These are phyloP conservation scores for Nasalis larvatus DNA, from an alignment of 2,113 vertebrate species.

Conservation along the genomic window DNA sequence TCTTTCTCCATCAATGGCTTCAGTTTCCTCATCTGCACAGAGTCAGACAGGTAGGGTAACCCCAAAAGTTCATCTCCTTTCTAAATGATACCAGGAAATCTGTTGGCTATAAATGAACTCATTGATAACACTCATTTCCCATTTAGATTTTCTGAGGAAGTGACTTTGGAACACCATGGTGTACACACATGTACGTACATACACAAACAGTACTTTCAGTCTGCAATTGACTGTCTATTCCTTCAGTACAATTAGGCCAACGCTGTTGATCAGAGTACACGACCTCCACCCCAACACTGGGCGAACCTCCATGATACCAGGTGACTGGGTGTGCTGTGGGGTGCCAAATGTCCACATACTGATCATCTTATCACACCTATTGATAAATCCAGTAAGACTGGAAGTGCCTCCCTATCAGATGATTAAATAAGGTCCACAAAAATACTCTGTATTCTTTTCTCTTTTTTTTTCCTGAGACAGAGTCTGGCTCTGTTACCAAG, in stretches of 20 bases:
- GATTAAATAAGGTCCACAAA: not conserved
- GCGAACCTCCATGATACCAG: not conserved
- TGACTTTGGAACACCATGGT: not conserved
- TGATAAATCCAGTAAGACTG: not conserved
- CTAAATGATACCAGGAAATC: not conserved
- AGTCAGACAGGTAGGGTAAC: not conserved
- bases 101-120: not conserved
- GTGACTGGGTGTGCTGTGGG: not conserved
- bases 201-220: not conserved
- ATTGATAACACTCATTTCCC: not conserved
- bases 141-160: not conserved
- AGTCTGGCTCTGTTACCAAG: not conserved
- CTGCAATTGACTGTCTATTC: not conserved
- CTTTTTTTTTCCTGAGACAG: not conserved
- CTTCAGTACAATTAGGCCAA: not conserved
- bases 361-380: not conserved
- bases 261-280: not conserved
- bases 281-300: not conserved
- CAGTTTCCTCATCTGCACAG: not conserved
- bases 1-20: not conserved
- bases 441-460: not conserved
- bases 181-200: not conserved
- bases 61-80: not conserved
- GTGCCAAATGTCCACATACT: not conserved
- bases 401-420: not conserved